Evolutionary conservation across 2,113 vertebrate species (phyloP), one percentile per base, ranked within the genome.

Genomic region (Pterocles burchelli): DNA sequence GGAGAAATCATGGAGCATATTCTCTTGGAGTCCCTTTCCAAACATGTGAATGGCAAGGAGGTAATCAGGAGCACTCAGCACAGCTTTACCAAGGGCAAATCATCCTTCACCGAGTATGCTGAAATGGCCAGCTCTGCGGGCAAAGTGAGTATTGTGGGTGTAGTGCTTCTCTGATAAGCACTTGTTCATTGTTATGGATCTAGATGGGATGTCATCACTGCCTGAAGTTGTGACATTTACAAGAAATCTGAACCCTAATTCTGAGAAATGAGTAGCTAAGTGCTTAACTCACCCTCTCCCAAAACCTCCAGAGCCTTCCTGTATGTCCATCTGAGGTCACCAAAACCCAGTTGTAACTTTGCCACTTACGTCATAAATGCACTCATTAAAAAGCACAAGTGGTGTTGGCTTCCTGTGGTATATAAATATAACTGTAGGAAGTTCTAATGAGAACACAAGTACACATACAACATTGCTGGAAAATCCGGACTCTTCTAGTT

Each of bases 401-500:
- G 38, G 15, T 48, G 17, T 43, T 81, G 65, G 28, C 43, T 92
- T 92, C 61, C 70, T 88, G 33, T 1, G 0, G 0, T 51, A 28
- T 52, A 89, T 78, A 77, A 84, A 58, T 57, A 54, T 16, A 86
- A 45, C n/a, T 29, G 3, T 4, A 19, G 13, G 46, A 79, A 65
- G 21, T 61, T 96, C 36, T 38, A 61, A 21, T 43, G 62, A 89
- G 75, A 91, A n/a, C 17, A 58, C 26, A 67, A 75, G 12, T 8
- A 3, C 34, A 54, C 14, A 20, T 26, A 59, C 16, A 62, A 3
- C 61, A 51, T 33, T 0, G 0, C 38, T 75, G 54, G 57, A 92
- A 93, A 94, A 88, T 88, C 63, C 59, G 75, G 82, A 48, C 7
- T 62, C 45, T 74, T 85, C 33, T 75, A 6, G 9, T 84, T 88